These are phyloP conservation scores for Akabosia matsudoensis DNA, from an alignment of 1,140 invertebrate species.

Conservation along the genomic window DNA sequence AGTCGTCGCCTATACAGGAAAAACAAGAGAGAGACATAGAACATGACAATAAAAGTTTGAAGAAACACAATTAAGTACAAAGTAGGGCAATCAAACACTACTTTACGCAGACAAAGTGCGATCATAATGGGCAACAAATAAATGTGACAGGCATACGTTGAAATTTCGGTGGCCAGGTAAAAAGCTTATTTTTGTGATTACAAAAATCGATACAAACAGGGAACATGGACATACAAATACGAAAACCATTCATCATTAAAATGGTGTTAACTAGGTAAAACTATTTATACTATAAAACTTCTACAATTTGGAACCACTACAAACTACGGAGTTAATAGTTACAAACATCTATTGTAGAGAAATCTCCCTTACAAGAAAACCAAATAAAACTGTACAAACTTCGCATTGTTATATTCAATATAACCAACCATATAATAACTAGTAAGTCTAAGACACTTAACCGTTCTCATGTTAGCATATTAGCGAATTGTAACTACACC, in stretches of 20 bases:
- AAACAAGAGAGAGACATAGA: conserved; percentile 33
- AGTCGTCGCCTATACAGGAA: conserved; percentile 49
- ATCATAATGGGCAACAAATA: neutral
- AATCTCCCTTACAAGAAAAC: too few relatives aligned
- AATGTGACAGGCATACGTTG: neutral
- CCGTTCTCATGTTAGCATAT: too few relatives aligned
- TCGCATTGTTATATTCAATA: too few relatives aligned
- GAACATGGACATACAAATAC: too few relatives aligned
- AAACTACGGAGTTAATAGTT: too few relatives aligned
- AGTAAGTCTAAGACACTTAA: too few relatives aligned
- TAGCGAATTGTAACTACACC: too few relatives aligned
- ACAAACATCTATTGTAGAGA: too few relatives aligned
- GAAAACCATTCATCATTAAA: too few relatives aligned
- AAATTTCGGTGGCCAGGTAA: neutral
- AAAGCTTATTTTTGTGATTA: neutral
- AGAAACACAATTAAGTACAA: neutral
- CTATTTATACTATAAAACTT: neutral
- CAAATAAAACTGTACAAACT: too few relatives aligned
- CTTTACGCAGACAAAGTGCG: neutral
- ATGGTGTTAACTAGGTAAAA: neutral
- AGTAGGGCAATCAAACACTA: neutral
- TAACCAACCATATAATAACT: too few relatives aligned
- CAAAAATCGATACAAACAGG: neutral
- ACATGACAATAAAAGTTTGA: neutral
- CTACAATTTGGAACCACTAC: too few relatives aligned